These are phyloP conservation scores for Thamnophis elegans DNA, from an alignment of 2,797 vertebrate genomes.

Conservation along the genomic window DNA sequence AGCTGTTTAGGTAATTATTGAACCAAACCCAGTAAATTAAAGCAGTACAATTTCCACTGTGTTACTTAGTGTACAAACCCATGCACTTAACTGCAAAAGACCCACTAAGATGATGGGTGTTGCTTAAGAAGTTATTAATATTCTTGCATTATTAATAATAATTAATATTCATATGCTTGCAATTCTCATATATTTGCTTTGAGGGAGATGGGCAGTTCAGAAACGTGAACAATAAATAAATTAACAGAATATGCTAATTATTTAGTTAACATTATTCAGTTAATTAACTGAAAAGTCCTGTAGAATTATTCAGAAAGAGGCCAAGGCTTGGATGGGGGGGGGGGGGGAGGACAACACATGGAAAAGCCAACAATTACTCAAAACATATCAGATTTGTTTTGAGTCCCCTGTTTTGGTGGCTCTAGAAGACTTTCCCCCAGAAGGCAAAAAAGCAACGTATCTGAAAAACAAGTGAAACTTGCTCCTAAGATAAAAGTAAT, in stretches of 20 bases:
- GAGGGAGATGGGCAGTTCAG: not conserved
- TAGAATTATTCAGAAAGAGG: not conserved
- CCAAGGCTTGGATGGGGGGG: not conserved
- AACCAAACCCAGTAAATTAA: constrained; percentile 12
- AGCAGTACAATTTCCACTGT: constrained; percentile 3
- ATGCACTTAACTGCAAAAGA: not conserved
- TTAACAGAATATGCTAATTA: not conserved
- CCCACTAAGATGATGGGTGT: not conserved
- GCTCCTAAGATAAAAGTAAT: not conserved
- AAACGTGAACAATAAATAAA: not conserved
- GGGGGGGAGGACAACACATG: not conserved
- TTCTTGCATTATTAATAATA: not conserved
- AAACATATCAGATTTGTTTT: not conserved
- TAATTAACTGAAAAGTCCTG: not conserved
- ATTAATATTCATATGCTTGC: not conserved
- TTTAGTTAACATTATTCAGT: not conserved
- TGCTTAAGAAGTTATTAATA: constrained; percentile 4
- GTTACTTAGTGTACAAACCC: not conserved
- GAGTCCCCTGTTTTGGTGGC: not conserved
- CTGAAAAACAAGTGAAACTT: not conserved
- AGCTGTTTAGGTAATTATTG: constrained; percentile 22
- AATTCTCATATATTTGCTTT: not conserved
- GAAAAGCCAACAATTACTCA: not conserved
- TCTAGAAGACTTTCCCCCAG: not conserved
- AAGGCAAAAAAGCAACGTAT: not conserved